phyloP scores from a whole-genome alignment of 2,113 vertebrate species.

The Oxyruncus cristatus region DNA sequence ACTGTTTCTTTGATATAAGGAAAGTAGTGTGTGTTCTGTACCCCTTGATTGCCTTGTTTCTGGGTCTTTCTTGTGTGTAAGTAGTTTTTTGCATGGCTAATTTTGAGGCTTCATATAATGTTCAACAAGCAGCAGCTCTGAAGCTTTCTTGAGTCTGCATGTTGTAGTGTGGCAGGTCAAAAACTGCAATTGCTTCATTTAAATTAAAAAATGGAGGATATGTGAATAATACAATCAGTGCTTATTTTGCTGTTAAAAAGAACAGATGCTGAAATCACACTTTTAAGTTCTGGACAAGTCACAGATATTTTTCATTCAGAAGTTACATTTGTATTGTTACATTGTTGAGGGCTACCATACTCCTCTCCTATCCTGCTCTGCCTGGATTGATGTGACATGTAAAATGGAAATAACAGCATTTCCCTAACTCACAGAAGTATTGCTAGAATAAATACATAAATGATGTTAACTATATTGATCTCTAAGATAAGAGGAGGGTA shows the following conservation, averaged over 20 bases:
- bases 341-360: neutral
- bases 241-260: neutral
- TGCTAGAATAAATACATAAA: neutral
- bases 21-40: neutral
- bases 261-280: neutral
- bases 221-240: neutral
- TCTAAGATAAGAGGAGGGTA: neutral
- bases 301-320: neutral
- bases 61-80: fast-evolving
- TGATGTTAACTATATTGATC: neutral
- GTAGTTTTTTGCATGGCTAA: neutral
- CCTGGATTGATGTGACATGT: neutral
- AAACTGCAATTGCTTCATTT: neutral
- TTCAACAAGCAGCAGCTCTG: neutral
- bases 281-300: neutral
- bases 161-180: neutral
- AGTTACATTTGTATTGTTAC: neutral
- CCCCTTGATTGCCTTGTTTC: neutral
- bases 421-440: neutral
- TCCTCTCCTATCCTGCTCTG: neutral
- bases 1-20: neutral
- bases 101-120: fast-evolving
- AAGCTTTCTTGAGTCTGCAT: neutral
- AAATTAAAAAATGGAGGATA: neutral
- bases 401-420: neutral